Evolutionary conservation across 2,113 vertebrate species (phyloP).

Genomic region (Nerophis lumbriciformis): DNA sequence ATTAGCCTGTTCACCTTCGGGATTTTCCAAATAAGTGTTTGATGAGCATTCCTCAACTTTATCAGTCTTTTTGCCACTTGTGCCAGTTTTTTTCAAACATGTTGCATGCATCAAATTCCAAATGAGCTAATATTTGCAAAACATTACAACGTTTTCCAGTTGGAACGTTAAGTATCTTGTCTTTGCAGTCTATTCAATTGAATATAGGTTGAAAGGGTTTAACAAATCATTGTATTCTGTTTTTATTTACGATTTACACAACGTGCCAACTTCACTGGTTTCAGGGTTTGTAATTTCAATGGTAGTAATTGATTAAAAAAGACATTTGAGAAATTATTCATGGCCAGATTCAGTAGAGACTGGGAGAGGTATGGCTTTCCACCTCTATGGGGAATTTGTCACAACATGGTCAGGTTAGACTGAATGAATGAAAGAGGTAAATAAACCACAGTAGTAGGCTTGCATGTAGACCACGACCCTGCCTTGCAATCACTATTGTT

Average conservation of each 20-base stretch:
- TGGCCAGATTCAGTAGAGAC: slow-evolving; percentile 48
- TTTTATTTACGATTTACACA: too few species aligned
- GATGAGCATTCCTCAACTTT: too few species aligned
- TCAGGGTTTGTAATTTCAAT: not conserved
- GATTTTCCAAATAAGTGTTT: too few species aligned
- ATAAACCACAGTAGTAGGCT: not conserved
- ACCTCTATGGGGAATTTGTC: slow-evolving; percentile 63
- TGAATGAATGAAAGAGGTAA: slow-evolving; percentile 2
- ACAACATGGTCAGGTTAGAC: slow-evolving; percentile 40
- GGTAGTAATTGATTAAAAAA: slow-evolving; percentile 22
- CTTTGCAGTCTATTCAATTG: not conserved
- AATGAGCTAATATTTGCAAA: too few species aligned
- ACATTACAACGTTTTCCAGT: too few species aligned
- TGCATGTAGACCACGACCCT: not conserved
- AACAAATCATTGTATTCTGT: too few species aligned
- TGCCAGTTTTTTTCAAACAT: too few species aligned
- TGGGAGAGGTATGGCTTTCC: slow-evolving; percentile 46
- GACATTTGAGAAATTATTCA: slow-evolving; percentile 39
- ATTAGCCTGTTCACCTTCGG: too few species aligned
- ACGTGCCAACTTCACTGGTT: too few species aligned
- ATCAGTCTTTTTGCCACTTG: too few species aligned
- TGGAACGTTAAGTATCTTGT: too few species aligned
- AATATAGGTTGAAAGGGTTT: not conserved
- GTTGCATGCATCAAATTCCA: too few species aligned
- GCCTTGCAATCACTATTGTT: slow-evolving; percentile 2